Base-by-base conservation (phyloP, 2,888 invertebrate species). In the Andrena haemorrhoa region DNA sequence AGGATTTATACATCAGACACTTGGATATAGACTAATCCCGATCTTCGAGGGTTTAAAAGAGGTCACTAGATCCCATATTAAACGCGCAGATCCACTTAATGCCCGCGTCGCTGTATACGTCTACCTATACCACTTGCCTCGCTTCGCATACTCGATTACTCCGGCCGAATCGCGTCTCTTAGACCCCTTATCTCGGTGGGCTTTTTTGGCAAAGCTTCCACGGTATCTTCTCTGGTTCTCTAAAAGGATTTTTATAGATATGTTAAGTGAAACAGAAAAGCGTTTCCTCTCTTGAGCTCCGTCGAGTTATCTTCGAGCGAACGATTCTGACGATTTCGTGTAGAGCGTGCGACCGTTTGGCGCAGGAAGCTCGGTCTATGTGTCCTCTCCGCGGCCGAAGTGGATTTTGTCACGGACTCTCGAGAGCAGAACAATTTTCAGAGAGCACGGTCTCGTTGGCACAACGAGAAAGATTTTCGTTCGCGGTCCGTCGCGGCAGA, bases 1-100 rank as follows among this genome's bases (percentile, higher is more conserved):
- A 58, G 56, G 33, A 73, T 76, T 66, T 63, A 35, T 20, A 20
- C 3, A 10, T 4, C 10, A 26, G 65, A 16, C 64, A 35, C 8
- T 65, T 61, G 53, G 81, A 66, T 53, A 53, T 33, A 20, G 51
- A 75, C 35, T 66, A 76, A 82, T 81, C 64, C 35, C 23, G 7
- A 71, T 68, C 26, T 73, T 63, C 7, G 65, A 31, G 49, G 53
- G 51, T 69, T 58, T 29, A 31, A 65, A 81, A 53, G 61, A 66
- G 73, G 65, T 69, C 70, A 51, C 26, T 26, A 2, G 65, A 29
- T 49, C n/a, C 20, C 35, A 70, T 66, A 73, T 74, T 77, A 73
- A 70, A 71, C 72, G 51, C 41, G n/a, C 8, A 23, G 3, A 71
- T 69, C 65, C 69, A 47, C 68, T 75, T 72, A 69, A 72, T 72